These are phyloP conservation scores for Oryzias celebensis DNA, from an alignment of 2,113 vertebrate genomes.

Conservation along the genomic window DNA sequence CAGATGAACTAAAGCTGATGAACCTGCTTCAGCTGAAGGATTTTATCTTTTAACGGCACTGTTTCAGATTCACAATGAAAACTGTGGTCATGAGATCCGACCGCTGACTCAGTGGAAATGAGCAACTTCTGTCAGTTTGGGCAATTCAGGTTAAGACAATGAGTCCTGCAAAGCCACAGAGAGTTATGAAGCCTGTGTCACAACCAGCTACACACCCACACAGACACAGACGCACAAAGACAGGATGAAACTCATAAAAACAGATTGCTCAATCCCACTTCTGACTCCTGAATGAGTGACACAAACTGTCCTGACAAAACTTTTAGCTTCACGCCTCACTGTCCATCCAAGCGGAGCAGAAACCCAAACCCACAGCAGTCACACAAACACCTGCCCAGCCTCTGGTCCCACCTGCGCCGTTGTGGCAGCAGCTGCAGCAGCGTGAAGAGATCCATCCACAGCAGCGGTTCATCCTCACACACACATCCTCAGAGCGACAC, in stretches of 20 bases:
- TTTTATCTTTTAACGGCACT: too few species aligned
- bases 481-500: conserved; percentile 35
- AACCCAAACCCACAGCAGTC: background rate
- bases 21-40: too few species aligned
- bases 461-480: conserved; percentile 61
- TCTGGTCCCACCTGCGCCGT: conserved; percentile 49
- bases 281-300: conserved; percentile 3
- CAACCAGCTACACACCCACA: background rate
- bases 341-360: conserved; percentile 16
- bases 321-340: conserved; percentile 24
- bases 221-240: background rate
- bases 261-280: conserved; percentile 40
- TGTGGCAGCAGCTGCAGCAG: conserved; percentile 64
- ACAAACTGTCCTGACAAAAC: background rate
- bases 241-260: conserved; percentile 4
- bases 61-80: too few species aligned
- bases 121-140: background rate
- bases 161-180: background rate
- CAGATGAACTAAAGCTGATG: too few species aligned
- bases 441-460: conserved; percentile 58
- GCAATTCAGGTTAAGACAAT: background rate
- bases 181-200: background rate
- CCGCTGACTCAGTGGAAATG: background rate
- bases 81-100: background rate
- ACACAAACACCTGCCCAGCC: conserved; percentile 1